Evolutionary conservation across 2,797 vertebrate genomes (phyloP), one percentile per base, ranked within the genome.

Genomic region (Pseudochirops corinnae): DNA sequence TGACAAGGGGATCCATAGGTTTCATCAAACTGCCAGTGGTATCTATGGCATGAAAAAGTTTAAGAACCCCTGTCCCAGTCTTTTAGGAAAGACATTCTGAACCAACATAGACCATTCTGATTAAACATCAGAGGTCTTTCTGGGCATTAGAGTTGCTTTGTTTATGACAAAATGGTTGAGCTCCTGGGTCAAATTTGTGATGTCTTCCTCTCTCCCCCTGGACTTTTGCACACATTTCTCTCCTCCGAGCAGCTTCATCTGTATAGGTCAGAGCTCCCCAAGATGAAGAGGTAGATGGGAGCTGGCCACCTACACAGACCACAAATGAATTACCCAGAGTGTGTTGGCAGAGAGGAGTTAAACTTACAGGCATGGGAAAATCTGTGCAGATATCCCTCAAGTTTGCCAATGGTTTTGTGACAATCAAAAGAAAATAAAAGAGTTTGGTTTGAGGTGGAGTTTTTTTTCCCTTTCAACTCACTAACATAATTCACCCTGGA

Each of bases 391-490:
- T 91, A 91, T 91, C 50, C 33, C 52, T 53, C 52, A 91, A 55
- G 94, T 95, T 97, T 98, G 95, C 97, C 97, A 97, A 56, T 95
- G 95, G 82, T 95, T 91, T 97, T 97, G 94, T 96, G 94, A 97
- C 60, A 97, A 60, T 82, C 96, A 56, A 95, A 90, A 97, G 95
- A 96, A 97, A 94, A 97, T 58, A 93, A 93, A 95, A 91, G 67
- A 82, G 58, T 56, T 92, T 55, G 90, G 74, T 91, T 58, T 6
- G 56, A 82, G 90, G 9, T 74, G 18, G 18, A n/a, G 3, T 82
- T 87, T 87, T 82, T 67, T 82, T 87, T 87, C 3, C 52, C 9
- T 87, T 87, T 50, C 39, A 87, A 56, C 94, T 96, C 95, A 93
- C 57, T 95, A 96, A 82, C 55, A 57, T 96, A 94, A 95, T 93